Evolutionary conservation across 1,140 invertebrate species (phyloP), one percentile per base, ranked within the genome.

Genomic region (Philotrypesis tridentata): DNA sequence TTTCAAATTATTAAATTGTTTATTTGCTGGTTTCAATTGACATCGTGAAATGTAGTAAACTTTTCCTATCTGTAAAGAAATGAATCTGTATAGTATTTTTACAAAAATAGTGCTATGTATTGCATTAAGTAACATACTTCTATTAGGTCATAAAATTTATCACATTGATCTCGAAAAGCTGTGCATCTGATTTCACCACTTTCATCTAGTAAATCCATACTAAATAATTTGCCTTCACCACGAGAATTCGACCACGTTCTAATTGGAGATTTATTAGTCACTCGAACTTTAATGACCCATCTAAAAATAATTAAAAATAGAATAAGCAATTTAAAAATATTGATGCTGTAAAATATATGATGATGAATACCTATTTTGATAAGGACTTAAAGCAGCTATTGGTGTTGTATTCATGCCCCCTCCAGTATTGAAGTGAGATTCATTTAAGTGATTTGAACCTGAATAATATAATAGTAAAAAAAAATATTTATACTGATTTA

Each of bases 161-260:
- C 98, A 84, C 96, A 96, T 85, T 95, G 93, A 81, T 97, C 96
- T 87, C 95, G 97, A 88, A 99, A 99, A 11, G 95, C 98, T 2
- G 98, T 99, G n/a, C 96, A 96, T 79, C 97, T 92, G 79, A 99
- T 99, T 92, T 99, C 98, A 12, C 98, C 98, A 86, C 94, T 96
- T 85, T 98, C 97, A 92, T 99, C 99, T 74, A 97, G 91, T 0
- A 99, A 90, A 90, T 98, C 97, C 91, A 99, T 95, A 85, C 94
- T 97, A 88, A 99, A 99, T 1, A 99, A 92, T 89, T 97, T 97
- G 1, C 98, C 98, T 92, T 98, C 97, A 0, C 98, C 98, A 73
- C 94, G 93, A 0, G 97, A 95, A 91, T 99, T 99, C 65, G 94
- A 97, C 96, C 97, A 99, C 0, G 95, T 96, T 82, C 96, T 94